Conservation (phyloP, 2,113 vertebrate genomes). For the Pachycephala philippinensis region DNA sequence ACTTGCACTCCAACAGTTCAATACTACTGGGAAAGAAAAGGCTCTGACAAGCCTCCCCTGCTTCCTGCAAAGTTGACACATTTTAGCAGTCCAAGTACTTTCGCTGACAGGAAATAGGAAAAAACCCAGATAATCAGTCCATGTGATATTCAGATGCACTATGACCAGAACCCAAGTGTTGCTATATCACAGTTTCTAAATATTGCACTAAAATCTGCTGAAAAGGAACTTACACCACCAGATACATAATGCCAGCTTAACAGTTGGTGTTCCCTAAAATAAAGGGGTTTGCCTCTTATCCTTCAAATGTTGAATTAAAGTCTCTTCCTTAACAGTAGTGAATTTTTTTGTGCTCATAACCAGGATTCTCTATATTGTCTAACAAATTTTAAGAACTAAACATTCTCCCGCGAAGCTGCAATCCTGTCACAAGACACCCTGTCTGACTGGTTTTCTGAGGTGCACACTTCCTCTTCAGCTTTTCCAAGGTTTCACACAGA, state of each 20-base stretch:
- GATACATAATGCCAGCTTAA: background rate
- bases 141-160: background rate
- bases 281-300: background rate
- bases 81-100: background rate
- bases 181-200: background rate
- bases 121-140: background rate
- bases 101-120: background rate
- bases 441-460: background rate
- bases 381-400: background rate
- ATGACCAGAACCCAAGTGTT: background rate
- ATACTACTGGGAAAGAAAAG: background rate
- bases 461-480: background rate
- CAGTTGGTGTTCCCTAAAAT: background rate
- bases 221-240: background rate
- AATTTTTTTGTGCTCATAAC: background rate
- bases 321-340: background rate
- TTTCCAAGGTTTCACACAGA: background rate
- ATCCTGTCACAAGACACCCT: background rate
- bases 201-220: background rate
- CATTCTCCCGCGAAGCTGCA: background rate
- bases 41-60: background rate
- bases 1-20: background rate
- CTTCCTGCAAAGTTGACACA: background rate
- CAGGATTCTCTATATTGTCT: background rate
- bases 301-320: background rate